These are phyloP conservation scores for Acrocephalus arundinaceus DNA, from an alignment of 2,113 vertebrate species.

Conservation along the genomic window DNA sequence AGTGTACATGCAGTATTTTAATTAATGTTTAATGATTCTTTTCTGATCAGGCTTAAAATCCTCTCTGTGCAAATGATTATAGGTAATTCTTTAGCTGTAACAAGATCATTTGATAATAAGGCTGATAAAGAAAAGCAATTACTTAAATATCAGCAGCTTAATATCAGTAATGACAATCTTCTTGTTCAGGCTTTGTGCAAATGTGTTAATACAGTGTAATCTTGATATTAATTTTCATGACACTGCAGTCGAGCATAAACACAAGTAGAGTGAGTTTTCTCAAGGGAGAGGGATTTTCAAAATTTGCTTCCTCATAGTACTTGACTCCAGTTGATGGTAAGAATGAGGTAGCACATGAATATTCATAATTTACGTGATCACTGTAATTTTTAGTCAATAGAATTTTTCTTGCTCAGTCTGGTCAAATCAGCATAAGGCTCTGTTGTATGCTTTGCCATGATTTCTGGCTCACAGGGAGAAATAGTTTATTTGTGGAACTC, in stretches of 20 bases:
- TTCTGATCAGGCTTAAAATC: constrained; percentile 41
- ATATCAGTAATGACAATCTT: constrained; percentile 33
- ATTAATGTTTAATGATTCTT: constrained; percentile 46
- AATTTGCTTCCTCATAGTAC: neutral
- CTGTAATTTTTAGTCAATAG: neutral
- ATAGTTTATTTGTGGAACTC: neutral
- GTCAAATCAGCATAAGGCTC: neutral
- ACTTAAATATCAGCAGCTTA: constrained; percentile 33
- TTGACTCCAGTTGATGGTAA: neutral
- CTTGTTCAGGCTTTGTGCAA: constrained; percentile 31
- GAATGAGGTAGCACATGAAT: neutral
- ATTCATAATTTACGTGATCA: neutral
- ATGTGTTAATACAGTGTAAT: constrained; percentile 10
- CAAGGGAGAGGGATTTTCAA: neutral
- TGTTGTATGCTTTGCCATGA: neutral
- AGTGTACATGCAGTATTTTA: constrained; percentile 9
- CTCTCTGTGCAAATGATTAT: constrained; percentile 18
- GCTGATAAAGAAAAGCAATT: constrained; percentile 43
- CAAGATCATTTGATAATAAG: constrained; percentile 55
- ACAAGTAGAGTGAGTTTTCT: neutral
- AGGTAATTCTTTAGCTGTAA: constrained; percentile 47
- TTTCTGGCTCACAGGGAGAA: neutral
- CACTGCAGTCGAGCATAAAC: neutral
- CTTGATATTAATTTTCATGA: constrained; percentile 20
- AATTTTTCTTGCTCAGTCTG: neutral